Evolutionary conservation across 2,888 invertebrate species (phyloP), one percentile per base, ranked within the genome.

Genomic region (Eupithecia centaureata): DNA sequence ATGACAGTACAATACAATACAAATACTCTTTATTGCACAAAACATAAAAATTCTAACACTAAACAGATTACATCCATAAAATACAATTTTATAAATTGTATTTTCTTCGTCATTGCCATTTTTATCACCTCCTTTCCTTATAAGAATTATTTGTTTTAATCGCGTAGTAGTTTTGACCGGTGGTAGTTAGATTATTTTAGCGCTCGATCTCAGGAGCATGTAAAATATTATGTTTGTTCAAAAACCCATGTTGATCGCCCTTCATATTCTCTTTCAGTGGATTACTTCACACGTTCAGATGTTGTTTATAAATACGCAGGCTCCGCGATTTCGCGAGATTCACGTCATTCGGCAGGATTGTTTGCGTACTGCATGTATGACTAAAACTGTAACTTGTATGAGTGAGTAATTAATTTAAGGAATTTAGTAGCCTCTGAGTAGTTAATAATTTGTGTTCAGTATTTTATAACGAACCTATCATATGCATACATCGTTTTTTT

Each of bases 331-430:
- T 87, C 70, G 87, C 87, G 79, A 84, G 81, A 81, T 87, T 86
- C 85, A 86, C 91, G 90, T 91, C 91, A 90, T 88, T 83, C 80
- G 79, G 80, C 84, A 80, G 83, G 79, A 83, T 86, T 84, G 85
- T 84, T 85, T 82, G 86, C 81, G 87, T 90, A 88, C 89, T 89
- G 79, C 78, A 77, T 68, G 84, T 83, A 87, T 91, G 90, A 90
- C 88, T 91, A 89, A 87, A 89, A 84, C 80, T 79, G 81, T 42
- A 32, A 12, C 80, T 74, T 76, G 76, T 75, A 79, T 73, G 71
- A 77, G 74, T 90, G 88, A 90, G 83, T 89, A 88, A 89, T 79
- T 76, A 76, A 62, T 82, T 81, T 77, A 63, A 72, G 68, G 75
- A 79, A 79, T 75, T 71, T 65, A 57, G 52, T 60, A 33, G 30